Evolutionary conservation across 2,113 vertebrate species (phyloP).

Genomic region (Struthidea cinerea): DNA sequence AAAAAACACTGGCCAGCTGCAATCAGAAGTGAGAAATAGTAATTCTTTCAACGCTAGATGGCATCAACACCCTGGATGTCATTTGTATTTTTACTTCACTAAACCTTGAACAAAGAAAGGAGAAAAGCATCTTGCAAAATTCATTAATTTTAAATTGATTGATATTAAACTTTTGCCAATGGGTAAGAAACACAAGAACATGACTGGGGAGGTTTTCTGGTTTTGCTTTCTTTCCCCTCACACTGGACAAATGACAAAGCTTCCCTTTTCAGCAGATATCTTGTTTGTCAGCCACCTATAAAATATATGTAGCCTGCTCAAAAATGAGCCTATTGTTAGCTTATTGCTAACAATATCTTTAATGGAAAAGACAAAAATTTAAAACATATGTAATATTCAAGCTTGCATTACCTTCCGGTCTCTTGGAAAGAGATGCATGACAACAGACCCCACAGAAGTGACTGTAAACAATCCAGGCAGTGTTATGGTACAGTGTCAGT

Average conservation of each 20-base stretch:
- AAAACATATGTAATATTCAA: background rate
- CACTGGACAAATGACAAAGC: background rate
- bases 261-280: background rate
- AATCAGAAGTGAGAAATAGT: background rate
- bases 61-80: background rate
- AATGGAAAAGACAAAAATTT: background rate
- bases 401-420: background rate
- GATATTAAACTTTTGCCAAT: background rate
- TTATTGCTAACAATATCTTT: background rate
- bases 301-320: background rate
- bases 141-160: background rate
- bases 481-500: background rate
- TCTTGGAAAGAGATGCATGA: background rate
- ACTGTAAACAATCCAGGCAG: background rate
- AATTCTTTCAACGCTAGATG: slow-evolving; percentile 37
- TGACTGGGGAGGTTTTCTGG: background rate
- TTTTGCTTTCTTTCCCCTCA: background rate
- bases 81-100: background rate
- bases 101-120: background rate
- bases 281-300: background rate
- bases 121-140: background rate
- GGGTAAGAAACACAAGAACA: background rate
- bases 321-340: too few species aligned
- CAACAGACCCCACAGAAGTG: background rate
- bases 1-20: background rate